phyloP scores from a whole-genome alignment of 2,888 invertebrate species.

The Invenusta paracnida region DNA sequence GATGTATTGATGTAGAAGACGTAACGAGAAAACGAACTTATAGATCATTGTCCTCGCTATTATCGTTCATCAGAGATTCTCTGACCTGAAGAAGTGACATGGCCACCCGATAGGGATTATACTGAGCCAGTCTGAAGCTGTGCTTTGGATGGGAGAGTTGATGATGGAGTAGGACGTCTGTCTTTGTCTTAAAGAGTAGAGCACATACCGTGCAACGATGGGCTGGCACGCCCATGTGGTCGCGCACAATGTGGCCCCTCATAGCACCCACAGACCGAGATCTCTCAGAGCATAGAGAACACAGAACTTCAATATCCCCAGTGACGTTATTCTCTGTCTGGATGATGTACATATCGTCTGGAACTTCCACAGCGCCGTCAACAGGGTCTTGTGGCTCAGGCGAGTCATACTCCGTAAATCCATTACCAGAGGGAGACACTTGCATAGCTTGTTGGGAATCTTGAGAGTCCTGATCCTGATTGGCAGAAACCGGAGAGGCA shows the following conservation, averaged over 20 bases:
- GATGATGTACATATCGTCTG: constrained; percentile 13
- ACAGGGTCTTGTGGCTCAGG: not conserved
- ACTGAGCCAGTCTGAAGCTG: constrained; percentile 36
- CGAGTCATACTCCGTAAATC: not conserved
- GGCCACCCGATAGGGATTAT: constrained; percentile 37
- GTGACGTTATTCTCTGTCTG: not conserved
- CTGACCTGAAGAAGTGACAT: not conserved
- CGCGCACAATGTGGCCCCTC: constrained; percentile 42
- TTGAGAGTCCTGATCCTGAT: not conserved
- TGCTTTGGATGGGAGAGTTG: constrained; percentile 31
- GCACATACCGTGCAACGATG: constrained; percentile 39
- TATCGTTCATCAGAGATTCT: not conserved
- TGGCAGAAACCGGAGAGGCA: not conserved
- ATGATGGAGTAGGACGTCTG: constrained; percentile 37
- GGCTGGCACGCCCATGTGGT: constrained; percentile 40
- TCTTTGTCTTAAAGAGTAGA: constrained; percentile 38
- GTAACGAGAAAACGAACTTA: too few species aligned
- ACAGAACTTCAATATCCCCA: not conserved
- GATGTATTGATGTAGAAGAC: too few species aligned
- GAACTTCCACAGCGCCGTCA: not conserved
- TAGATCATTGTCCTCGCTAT: too few species aligned
- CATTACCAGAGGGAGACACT: not conserved
- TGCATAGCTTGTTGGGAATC: too few species aligned
- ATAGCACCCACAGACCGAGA: constrained; percentile 35
- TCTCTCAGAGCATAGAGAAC: constrained; percentile 27